A percentile compares a stretch with the other conserved stretches of the same genome.
phyloP scores from a whole-genome alignment of 1,140 invertebrate species.

The Drosophila aff. region DNA sequence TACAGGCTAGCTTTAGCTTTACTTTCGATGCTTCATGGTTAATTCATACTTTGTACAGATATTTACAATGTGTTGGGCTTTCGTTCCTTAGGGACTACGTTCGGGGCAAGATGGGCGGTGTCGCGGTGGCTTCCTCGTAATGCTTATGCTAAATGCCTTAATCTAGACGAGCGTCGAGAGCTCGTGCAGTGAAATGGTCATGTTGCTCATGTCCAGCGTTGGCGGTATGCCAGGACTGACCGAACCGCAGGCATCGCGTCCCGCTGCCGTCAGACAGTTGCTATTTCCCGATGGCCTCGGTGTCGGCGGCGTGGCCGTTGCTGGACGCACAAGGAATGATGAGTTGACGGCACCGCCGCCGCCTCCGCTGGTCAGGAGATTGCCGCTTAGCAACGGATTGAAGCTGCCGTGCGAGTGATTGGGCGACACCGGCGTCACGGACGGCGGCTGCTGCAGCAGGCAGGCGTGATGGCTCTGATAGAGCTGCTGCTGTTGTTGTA shows the following conservation, averaged over 20 bases:
- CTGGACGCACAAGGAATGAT: constrained; percentile 83
- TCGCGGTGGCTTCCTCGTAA: constrained; percentile 61
- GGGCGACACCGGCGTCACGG: constrained; percentile 81
- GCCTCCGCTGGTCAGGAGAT: constrained; percentile 21
- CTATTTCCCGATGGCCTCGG: constrained; percentile 71
- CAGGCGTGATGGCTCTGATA: constrained; percentile 60
- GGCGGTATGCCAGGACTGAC: constrained; percentile 88
- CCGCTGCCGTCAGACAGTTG: constrained; percentile 40
- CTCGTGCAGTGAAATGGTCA: constrained; percentile 89
- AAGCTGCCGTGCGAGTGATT: constrained; percentile 84
- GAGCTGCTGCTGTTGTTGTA: constrained; percentile 25
- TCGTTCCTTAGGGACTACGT: constrained; percentile 27
- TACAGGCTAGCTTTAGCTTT: constrained; percentile 16
- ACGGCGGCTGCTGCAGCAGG: constrained; percentile 62
- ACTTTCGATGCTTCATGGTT: constrained; percentile 15
- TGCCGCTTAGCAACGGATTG: constrained; percentile 71
- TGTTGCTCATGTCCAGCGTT: constrained; percentile 89
- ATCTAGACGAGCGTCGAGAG: constrained; percentile 89
- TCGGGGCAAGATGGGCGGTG: constrained; percentile 29
- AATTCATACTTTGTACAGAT: constrained; percentile 62
- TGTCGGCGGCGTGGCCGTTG: constrained; percentile 86
- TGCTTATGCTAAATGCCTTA: constrained; percentile 4
- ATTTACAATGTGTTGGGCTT: constrained; percentile 52
- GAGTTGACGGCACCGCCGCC: constrained; percentile 62
- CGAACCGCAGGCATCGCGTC: constrained; percentile 87